These are phyloP conservation scores for Forbesichthys agassizii DNA, from an alignment of 2,113 vertebrate genomes.

Conservation along the genomic window DNA sequence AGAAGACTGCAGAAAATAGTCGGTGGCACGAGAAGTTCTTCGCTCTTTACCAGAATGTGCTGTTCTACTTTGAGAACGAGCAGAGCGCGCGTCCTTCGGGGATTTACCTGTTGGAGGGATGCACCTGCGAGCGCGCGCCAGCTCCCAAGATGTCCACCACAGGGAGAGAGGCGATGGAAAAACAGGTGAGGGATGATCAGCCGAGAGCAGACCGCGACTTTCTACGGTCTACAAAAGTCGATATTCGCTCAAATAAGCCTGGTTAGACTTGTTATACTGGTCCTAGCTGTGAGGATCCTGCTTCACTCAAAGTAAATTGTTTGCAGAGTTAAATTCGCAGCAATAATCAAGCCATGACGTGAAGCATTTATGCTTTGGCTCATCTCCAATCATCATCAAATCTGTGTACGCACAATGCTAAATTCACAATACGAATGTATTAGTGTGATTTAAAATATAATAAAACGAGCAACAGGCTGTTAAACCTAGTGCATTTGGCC, in stretches of 20 bases:
- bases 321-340: too few species aligned
- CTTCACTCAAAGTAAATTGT: too few species aligned
- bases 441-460: background rate
- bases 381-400: too few species aligned
- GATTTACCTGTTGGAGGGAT: slow-evolving; percentile 96
- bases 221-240: background rate
- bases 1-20: slow-evolving; percentile 93
- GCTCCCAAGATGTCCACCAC: slow-evolving; percentile 83
- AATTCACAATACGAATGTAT: too few species aligned
- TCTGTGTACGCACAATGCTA: too few species aligned
- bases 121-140: slow-evolving; percentile 90
- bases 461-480: slow-evolving; percentile 35
- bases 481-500: background rate
- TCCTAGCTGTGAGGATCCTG: too few species aligned
- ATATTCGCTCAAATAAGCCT: background rate
- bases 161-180: slow-evolving; percentile 88
- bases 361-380: too few species aligned
- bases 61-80: slow-evolving; percentile 97
- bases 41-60: slow-evolving; percentile 93
- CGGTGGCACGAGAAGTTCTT: slow-evolving; percentile 98
- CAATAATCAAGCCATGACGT: too few species aligned
- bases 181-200: slow-evolving; percentile 82
- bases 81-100: slow-evolving; percentile 91
- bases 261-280: too few species aligned
- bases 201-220: background rate